These are phyloP conservation scores for Pachycephala philippinensis DNA, from an alignment of 2,113 vertebrate genomes.

Conservation along the genomic window DNA sequence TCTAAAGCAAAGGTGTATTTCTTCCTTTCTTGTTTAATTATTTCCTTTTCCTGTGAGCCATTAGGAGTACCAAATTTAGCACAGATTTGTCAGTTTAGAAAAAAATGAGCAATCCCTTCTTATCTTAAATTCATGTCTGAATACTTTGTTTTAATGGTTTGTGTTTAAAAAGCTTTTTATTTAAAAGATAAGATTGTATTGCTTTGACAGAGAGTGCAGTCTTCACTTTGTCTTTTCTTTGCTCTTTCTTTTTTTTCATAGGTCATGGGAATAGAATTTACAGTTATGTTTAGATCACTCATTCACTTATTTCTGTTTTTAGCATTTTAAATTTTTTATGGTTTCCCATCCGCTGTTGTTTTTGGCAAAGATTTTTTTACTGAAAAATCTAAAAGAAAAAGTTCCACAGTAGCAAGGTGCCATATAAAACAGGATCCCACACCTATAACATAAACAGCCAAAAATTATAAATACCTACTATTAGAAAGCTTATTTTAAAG, in stretches of 20 bases:
- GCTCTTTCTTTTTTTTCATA: conserved; percentile 5
- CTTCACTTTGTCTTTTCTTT: conserved; percentile 5
- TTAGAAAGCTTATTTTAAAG: conserved; percentile 59
- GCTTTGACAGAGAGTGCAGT: background rate
- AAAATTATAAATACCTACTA: conserved; percentile 67
- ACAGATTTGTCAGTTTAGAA: background rate
- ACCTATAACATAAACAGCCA: conserved; percentile 61
- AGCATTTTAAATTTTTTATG: conserved; percentile 69
- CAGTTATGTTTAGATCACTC: conserved; percentile 64
- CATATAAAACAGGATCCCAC: conserved; percentile 77
- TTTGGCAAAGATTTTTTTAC: conserved; percentile 62
- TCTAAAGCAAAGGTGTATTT: background rate
- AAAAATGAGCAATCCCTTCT: background rate
- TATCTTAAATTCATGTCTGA: background rate
- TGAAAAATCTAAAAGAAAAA: conserved; percentile 51
- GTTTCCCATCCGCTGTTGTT: conserved; percentile 68
- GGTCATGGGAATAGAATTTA: conserved; percentile 67
- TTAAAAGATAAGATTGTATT: background rate
- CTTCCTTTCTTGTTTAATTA: conserved; percentile 11
- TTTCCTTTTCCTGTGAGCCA: background rate
- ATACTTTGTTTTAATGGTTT: conserved; percentile 2
- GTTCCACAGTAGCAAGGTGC: conserved; percentile 65
- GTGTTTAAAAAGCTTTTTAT: background rate
- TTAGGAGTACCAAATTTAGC: background rate
- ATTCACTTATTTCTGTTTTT: conserved; percentile 64